These are phyloP conservation scores for Thera britannica DNA, from an alignment of 2,888 invertebrate species.

Conservation along the genomic window DNA sequence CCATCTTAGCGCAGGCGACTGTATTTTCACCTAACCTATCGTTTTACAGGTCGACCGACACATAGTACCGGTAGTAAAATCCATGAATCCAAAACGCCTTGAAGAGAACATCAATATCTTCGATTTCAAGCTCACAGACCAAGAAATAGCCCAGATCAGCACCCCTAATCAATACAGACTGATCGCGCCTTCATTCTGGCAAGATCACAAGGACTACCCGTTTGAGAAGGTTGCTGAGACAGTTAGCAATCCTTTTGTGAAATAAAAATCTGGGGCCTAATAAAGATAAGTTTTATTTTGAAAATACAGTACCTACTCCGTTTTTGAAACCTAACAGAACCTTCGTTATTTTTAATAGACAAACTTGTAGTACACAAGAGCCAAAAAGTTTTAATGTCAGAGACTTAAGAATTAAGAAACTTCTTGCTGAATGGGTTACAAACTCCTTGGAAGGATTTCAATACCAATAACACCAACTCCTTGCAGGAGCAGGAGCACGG, in stretches of 20 bases:
- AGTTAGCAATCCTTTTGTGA: slow-evolving; percentile 57
- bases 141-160: slow-evolving; percentile 61
- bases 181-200: slow-evolving; percentile 75
- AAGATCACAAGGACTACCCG: slow-evolving; percentile 69
- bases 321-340: too few species aligned
- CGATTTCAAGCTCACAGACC: slow-evolving; percentile 62
- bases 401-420: too few species aligned
- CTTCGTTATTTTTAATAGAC: too few species aligned
- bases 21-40: not conserved
- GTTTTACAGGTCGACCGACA: slow-evolving; percentile 68
- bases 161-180: slow-evolving; percentile 54
- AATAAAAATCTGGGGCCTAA: not conserved
- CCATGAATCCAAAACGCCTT: slow-evolving; percentile 57
- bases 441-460: too few species aligned
- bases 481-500: not conserved
- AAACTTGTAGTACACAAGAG: too few species aligned
- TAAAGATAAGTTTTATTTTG: too few species aligned
- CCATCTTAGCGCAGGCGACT: too few species aligned
- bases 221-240: slow-evolving; percentile 67
- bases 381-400: too few species aligned
- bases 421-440: too few species aligned
- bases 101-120: slow-evolving; percentile 71
- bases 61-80: slow-evolving; percentile 70
- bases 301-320: too few species aligned
- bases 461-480: too few species aligned